These are phyloP conservation scores for Centropus bengalensis DNA, from an alignment of 2,113 vertebrate species.

Conservation along the genomic window DNA sequence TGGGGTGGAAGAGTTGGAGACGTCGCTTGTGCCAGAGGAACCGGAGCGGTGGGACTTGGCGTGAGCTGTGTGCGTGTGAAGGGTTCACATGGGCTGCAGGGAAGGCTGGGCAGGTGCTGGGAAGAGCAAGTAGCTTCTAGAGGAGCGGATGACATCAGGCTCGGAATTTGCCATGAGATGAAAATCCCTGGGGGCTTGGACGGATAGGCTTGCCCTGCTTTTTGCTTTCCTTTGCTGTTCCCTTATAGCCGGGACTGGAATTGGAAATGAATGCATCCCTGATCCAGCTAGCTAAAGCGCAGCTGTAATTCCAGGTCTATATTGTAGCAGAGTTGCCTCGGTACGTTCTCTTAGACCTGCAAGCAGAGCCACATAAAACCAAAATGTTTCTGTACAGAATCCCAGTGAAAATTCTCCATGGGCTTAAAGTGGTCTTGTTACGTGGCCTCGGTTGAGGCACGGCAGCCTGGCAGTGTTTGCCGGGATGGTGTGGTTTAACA, in stretches of 20 bases:
- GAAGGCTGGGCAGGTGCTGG: not conserved
- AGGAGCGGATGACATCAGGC: accelerated
- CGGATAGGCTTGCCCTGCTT: not conserved
- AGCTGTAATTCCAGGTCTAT: accelerated
- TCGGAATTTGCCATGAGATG: accelerated
- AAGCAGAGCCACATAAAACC: not conserved
- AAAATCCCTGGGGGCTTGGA: not conserved
- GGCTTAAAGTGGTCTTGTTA: not conserved
- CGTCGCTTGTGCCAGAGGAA: not conserved
- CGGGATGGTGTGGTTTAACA: not conserved
- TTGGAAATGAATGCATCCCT: not conserved
- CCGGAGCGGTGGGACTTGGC: too few species aligned
- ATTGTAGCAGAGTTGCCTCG: not conserved
- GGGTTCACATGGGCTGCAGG: not conserved
- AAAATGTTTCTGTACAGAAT: not conserved
- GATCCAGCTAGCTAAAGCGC: not conserved
- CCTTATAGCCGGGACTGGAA: not conserved
- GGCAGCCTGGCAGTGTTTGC: not conserved
- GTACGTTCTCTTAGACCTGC: too few species aligned
- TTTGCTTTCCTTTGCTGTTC: not conserved
- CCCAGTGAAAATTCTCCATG: not conserved
- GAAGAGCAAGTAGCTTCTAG: not conserved
- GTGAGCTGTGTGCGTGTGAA: accelerated
- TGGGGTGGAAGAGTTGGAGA: accelerated
- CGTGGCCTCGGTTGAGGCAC: accelerated